Evolutionary conservation across 1,140 invertebrate species (phyloP).

Genomic region (Eulimnadia texana): DNA sequence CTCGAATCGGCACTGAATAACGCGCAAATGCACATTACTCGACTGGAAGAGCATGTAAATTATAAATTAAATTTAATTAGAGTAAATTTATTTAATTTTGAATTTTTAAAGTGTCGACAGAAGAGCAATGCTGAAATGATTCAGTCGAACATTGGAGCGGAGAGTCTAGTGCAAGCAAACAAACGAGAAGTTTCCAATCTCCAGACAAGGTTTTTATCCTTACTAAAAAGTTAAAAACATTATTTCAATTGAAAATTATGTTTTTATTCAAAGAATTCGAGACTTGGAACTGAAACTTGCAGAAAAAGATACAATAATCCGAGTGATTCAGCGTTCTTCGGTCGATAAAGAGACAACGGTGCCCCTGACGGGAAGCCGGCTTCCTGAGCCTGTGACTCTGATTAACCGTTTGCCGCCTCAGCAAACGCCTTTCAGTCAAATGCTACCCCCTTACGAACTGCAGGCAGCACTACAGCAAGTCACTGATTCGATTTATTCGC

Average conservation of each 20-base stretch:
- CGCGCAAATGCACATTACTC: constrained; percentile 73
- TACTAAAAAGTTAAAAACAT: background rate
- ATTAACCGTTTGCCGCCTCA: constrained; percentile 50
- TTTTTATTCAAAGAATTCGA: constrained; percentile 17
- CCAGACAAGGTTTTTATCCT: constrained; percentile 3
- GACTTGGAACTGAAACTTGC: constrained; percentile 74
- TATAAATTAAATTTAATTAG: background rate
- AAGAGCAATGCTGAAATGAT: constrained; percentile 67
- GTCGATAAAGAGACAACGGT: constrained; percentile 1
- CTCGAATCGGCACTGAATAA: constrained; percentile 79
- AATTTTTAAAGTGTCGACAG: constrained; percentile 56
- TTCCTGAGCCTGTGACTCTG: constrained; percentile 3
- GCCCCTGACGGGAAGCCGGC: background rate
- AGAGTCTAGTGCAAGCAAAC: constrained; percentile 12
- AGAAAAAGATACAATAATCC: constrained; percentile 78
- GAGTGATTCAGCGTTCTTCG: constrained; percentile 39
- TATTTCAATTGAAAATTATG: background rate
- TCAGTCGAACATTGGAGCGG: constrained; percentile 32
- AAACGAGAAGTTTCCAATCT: constrained; percentile 17
- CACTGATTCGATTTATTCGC: background rate
- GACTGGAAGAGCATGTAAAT: constrained; percentile 71
- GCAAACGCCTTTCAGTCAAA: constrained; percentile 31
- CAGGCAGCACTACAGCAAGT: background rate
- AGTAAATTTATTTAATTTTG: background rate
- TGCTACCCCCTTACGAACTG: constrained; percentile 8